Base-by-base conservation (phyloP, 1,140 invertebrate species). In the Neodiprion virginianus region DNA sequence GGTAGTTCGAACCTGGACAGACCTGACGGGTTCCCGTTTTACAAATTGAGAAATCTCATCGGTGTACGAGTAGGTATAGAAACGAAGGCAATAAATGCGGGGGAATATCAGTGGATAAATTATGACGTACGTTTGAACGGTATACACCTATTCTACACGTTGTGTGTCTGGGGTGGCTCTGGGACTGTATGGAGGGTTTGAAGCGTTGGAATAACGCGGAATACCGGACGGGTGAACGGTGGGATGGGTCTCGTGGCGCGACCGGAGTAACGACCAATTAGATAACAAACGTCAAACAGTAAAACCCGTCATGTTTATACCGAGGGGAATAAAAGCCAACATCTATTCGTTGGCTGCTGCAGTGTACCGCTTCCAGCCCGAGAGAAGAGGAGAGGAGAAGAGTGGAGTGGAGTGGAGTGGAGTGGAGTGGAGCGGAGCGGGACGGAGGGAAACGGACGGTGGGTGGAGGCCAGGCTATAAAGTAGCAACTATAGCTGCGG, bases 241-340 rank as follows among this genome's bases (percentile, higher is more conserved):
- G 72, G 76, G 78, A 78, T 76, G 79, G 80, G 77, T 78, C 77
- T 80, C 79, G 76, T 79, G 77, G 77, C 78, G 78, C 76, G 72
- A 17, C 53, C 53, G 74, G 79, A 84, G 80, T 86, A 84, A 86
- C 83, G 84, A 85, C 80, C 84, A 85, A 84, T 86, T 84, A 84
- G 84, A 85, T 84, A 86, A 86, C 84, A 83, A 86, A 86, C 81
- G 81, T 86, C 83, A 85, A 86, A 85, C 83, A 84, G 81, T 84
- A 84, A 85, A 85, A 85, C 79, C 79, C 80, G 80, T 83, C 81
- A 84, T 85, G 82, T 84, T 84, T 85, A 85, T 85, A 82, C 79
- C 79, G 74, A 81, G 76, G 80, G 82, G 79, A 79, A 83, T 82
- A 84, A 84, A 83, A 78, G 78, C 75, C 66, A 73, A 78, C 73